These are phyloP conservation scores for Eulithis prunata DNA, from an alignment of 2,888 invertebrate species.

Conservation along the genomic window DNA sequence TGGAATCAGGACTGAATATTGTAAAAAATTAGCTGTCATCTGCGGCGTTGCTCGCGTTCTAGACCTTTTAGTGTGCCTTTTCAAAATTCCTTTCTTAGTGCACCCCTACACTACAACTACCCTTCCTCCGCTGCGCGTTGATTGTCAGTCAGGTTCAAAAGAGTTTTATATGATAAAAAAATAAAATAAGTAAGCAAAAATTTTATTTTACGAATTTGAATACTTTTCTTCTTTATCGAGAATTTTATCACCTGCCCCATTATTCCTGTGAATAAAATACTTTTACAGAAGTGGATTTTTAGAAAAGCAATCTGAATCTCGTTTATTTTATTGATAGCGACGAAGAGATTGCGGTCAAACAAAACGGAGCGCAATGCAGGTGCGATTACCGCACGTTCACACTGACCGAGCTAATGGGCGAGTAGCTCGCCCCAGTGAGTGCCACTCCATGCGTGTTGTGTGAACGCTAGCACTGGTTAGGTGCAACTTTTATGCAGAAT, in stretches of 20 bases:
- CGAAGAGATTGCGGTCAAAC: conserved; percentile 13
- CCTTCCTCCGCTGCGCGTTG: too few relatives aligned
- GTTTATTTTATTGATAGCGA: conserved; percentile 10
- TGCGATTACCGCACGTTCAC: conserved; percentile 12
- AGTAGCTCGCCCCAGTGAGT: conserved; percentile 14
- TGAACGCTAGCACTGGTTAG: conserved; percentile 1
- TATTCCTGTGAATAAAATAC: not conserved
- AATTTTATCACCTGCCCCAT: not conserved
- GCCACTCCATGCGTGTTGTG: conserved; percentile 9
- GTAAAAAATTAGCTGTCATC: too few relatives aligned
- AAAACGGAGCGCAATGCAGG: conserved; percentile 26
- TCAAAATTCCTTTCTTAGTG: too few relatives aligned
- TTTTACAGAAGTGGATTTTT: conserved; percentile 15
- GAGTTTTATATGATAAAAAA: too few relatives aligned
- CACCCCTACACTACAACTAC: too few relatives aligned
- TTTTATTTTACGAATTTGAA: not conserved
- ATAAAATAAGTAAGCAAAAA: not conserved
- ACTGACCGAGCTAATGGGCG: conserved; percentile 8
- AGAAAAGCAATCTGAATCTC: conserved; percentile 20
- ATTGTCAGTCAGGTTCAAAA: too few relatives aligned
- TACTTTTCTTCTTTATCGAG: not conserved
- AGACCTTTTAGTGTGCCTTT: too few relatives aligned
- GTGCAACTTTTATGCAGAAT: too few relatives aligned
- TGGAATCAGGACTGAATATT: too few relatives aligned
- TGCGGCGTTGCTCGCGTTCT: too few relatives aligned